Evolutionary conservation across 2,797 vertebrate genomes (phyloP).

Genomic region (Balearica regulorum): DNA sequence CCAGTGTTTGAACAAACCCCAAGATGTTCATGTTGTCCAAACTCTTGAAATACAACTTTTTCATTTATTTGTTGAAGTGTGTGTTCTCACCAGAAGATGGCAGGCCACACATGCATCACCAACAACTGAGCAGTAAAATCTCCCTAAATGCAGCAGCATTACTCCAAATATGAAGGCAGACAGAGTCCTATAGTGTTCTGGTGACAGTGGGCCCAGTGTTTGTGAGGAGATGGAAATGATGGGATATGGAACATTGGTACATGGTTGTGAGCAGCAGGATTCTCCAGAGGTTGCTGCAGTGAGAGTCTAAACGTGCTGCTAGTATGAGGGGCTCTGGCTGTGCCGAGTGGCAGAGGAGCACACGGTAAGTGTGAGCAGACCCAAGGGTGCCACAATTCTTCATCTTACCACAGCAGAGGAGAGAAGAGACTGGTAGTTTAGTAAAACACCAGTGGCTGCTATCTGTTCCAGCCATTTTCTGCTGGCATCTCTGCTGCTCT

Average conservation of each 20-base stretch:
- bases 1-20: neutral
- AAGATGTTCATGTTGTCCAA: neutral
- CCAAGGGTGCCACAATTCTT: neutral
- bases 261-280: neutral
- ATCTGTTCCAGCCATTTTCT: conserved; percentile 98
- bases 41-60: neutral
- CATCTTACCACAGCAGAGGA: conserved; percentile 83
- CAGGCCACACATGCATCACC: neutral
- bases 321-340: neutral
- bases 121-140: neutral
- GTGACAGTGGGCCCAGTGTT: neutral
- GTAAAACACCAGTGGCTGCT: conserved; percentile 85
- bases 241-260: neutral
- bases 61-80: neutral
- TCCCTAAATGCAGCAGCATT: neutral
- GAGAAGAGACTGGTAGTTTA: conserved; percentile 93
- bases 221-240: neutral
- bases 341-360: neutral
- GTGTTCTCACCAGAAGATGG: conserved; percentile 12
- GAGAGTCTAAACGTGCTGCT: neutral
- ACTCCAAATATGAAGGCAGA: neutral
- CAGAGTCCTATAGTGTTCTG: neutral
- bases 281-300: neutral
- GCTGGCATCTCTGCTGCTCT: conserved; percentile 94
- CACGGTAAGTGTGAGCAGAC: neutral